Conservation (phyloP, 2,797 vertebrate species). For the Syngnathus rostellatus region DNA sequence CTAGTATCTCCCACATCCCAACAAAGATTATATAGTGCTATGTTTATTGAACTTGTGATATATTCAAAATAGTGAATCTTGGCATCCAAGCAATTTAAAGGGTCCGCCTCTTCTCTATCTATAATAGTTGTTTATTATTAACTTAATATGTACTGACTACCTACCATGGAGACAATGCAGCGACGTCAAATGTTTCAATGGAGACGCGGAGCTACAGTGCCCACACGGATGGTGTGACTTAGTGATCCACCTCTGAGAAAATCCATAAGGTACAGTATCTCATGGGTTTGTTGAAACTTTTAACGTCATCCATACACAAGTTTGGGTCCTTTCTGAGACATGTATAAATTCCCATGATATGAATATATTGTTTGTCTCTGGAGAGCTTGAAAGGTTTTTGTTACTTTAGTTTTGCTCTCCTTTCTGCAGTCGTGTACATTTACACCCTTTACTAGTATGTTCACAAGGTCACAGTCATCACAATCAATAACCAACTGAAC, state of each 20-base stretch:
- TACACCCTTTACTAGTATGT: background rate
- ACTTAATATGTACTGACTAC: no score
- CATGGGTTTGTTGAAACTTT: background rate
- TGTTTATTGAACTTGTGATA: no score
- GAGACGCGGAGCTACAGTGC: background rate
- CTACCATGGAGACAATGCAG: no score
- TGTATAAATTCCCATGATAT: background rate
- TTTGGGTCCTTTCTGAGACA: background rate
- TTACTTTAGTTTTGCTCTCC: background rate
- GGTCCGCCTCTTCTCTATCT: no score
- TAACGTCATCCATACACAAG: background rate
- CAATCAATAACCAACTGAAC: constrained; percentile 66
- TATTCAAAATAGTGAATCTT: no score
- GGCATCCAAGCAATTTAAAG: no score
- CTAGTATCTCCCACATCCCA: no score
- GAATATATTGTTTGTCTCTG: background rate
- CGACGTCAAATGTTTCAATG: no score
- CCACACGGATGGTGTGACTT: background rate
- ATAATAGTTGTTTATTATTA: no score
- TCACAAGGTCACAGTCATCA: constrained; percentile 52
- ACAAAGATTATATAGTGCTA: no score
- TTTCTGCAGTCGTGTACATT: background rate
- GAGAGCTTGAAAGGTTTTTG: background rate
- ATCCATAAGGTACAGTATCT: background rate
- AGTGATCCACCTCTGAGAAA: background rate